These are phyloP conservation scores for Oopsacas minuta DNA, from an alignment of 37 sponge, comb jelly and placozoan species.

Conservation along the genomic window DNA sequence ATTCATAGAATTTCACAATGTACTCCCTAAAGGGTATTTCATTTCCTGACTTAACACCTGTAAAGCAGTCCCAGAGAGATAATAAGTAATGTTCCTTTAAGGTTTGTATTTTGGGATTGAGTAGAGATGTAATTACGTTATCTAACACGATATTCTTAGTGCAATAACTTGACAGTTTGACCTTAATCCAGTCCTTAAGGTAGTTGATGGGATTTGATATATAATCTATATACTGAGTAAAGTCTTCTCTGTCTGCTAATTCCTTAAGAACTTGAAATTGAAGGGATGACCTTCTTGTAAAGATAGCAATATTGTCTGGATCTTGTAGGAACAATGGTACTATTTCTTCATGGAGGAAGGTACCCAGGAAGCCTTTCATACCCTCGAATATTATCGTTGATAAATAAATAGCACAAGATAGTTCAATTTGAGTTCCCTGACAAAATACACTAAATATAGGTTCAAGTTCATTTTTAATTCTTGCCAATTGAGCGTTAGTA, in stretches of 20 bases:
- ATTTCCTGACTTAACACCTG: neutral
- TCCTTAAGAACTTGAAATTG: neutral
- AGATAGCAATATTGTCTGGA: neutral
- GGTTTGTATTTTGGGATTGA: neutral
- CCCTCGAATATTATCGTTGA: neutral
- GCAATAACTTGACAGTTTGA: neutral
- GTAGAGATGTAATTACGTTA: neutral
- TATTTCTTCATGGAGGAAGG: neutral
- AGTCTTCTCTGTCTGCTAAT: neutral
- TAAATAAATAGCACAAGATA: neutral
- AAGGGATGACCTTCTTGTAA: neutral
- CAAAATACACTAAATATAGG: neutral
- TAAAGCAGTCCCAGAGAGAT: neutral
- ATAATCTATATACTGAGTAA: neutral
- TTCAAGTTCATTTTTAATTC: neutral
- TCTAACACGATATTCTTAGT: neutral
- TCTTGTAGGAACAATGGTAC: neutral
- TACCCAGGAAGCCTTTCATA: neutral
- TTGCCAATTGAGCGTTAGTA: neutral
- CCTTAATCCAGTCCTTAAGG: neutral
- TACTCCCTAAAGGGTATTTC: neutral
- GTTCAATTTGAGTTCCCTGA: neutral
- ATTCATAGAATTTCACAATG: neutral
- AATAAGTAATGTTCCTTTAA: neutral
- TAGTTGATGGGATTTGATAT: neutral